Percentiles rank a stretch among this genome's conserved stretches.
These are phyloP conservation scores for Scaptomyza hsui DNA, from an alignment of 1,140 invertebrate species.

Conservation along the genomic window DNA sequence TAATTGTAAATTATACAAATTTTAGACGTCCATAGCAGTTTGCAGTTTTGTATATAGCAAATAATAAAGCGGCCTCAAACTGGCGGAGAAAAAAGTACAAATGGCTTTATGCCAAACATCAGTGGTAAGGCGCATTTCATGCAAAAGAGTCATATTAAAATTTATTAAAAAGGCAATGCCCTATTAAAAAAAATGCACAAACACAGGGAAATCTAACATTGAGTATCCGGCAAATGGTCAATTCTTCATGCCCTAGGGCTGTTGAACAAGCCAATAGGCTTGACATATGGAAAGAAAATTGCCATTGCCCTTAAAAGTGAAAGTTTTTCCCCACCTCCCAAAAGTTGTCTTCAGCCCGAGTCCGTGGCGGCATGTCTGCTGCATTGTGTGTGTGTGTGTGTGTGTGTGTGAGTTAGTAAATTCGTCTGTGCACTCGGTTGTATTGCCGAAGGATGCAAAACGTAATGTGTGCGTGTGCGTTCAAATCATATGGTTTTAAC, in stretches of 20 bases:
- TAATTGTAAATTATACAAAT: conserved; percentile 23
- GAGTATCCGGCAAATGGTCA: background rate
- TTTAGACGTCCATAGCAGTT: background rate
- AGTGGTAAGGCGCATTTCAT: conserved; percentile 67
- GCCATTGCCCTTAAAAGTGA: conserved; percentile 53
- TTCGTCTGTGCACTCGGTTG: background rate
- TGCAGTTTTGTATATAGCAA: conserved; percentile 1
- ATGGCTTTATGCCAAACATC: conserved; percentile 83
- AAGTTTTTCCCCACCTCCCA: conserved; percentile 47
- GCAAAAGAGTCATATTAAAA: conserved; percentile 8
- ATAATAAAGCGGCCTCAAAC: conserved; percentile 59
- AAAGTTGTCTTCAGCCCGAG: conserved; percentile 41
- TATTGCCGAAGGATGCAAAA: conserved; percentile 18
- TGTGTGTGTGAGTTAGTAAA: conserved; percentile 15
- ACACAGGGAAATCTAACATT: background rate
- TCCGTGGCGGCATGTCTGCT: conserved; percentile 41
- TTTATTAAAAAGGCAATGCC: conserved; percentile 10
- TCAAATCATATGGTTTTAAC: conserved; percentile 24
- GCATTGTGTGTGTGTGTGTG: conserved; percentile 15
- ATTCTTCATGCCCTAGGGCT: conserved; percentile 12
- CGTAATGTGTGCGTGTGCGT: background rate
- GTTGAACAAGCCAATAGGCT: background rate
- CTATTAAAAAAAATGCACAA: conserved; percentile 10
- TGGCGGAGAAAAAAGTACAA: conserved; percentile 81
- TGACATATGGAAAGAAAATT: conserved; percentile 46